Base-by-base conservation (phyloP, 2,888 invertebrate genomes). In the Thelaira solivaga region DNA sequence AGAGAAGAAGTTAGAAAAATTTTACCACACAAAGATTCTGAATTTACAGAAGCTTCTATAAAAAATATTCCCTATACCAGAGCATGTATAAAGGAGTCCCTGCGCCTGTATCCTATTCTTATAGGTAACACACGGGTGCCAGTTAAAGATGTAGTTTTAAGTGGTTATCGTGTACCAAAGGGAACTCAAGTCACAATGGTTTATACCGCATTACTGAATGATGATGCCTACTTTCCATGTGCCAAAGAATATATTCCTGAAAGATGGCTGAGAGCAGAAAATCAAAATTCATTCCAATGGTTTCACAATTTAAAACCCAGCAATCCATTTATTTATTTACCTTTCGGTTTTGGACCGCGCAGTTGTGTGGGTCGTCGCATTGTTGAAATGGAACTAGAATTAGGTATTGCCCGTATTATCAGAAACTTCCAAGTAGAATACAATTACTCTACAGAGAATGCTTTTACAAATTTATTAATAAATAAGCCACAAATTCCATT, bases 51-150 rank as follows among this genome's bases (percentile, higher is more conserved):
- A 8, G 86, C 88, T 0, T 86, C 90, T 55, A 85, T 92, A 61
- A 88, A 89, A 20, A 87, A 90, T 67, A 88, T 91, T 64, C 90
- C 91, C 0, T 95, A 93, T 84, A 84, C 95, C 18, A 92, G 91
- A 71, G 94, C 94, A 0, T 94, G 94, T 83, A 90, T 95, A 18
- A 95, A 94, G 84, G 95, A 95, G 86, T 90, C 93, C 0, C 87
- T 94, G 76, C 90, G 95, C 76, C 0, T 93, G 1, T 89, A 91
- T 81, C 92, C 93, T 0, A 90, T 93, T 0, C 89, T 90, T 0
- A 83, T 91, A 10, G 93, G 91, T 0, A 92, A 91, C 81, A 83
- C 90, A 0, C 89, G 94, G 76, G 87, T 87, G 1, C 88, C 91
- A 36, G 86, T 88, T 0, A 90, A 90, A 39, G 92, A 93, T 73